Base-by-base conservation (phyloP, 2,888 invertebrate species). In the Trichopria drosophilae region DNA sequence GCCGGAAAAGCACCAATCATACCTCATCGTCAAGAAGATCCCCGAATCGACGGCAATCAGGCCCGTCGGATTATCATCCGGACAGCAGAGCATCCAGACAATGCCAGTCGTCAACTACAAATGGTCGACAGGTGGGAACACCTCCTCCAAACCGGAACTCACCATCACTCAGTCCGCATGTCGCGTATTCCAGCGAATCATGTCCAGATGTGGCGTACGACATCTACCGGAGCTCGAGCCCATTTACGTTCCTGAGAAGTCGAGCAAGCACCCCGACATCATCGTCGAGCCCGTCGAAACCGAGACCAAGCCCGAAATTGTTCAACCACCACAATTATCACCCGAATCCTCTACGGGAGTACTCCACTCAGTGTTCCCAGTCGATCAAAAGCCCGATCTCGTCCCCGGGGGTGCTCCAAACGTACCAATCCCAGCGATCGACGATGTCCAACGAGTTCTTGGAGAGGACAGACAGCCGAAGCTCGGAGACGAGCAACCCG, bases 321-420 rank as follows among this genome's bases (percentile, higher is more conserved):
- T 31, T 28, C 43, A 49, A 42, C n/a, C 50, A 40, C 3, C 37
- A 31, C 19, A 36, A 43, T 15, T 22, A 6, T 15, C 28, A 18
- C 1, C 22, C 19, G 32, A 34, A 9, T 7, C 53, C 34, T 40
- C 48, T 42, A 47, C 45, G 47, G 39, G 48, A 53, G 61, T 67
- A 63, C 59, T 71, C 67, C 49, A 68, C 68, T 59, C 71, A 62
- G 26, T 74, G 68, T 66, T 73, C 69, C 29, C 73, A 66, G 61
- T 71, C 65, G 55, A 51, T 2, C 51, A 22, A 10, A 47, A 56
- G 20, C 39, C 49, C 23, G 37, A 34, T 12, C 15, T 51, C 12
- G 34, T 50, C 41, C 37, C 69, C 72, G 39, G 51, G 61, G 40
- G 58, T 28, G 4, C 49, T 56, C 24, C 60, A 58, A 54, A 50